phyloP scores from a whole-genome alignment of 2,888 invertebrate genomes.

The Actias luna region DNA sequence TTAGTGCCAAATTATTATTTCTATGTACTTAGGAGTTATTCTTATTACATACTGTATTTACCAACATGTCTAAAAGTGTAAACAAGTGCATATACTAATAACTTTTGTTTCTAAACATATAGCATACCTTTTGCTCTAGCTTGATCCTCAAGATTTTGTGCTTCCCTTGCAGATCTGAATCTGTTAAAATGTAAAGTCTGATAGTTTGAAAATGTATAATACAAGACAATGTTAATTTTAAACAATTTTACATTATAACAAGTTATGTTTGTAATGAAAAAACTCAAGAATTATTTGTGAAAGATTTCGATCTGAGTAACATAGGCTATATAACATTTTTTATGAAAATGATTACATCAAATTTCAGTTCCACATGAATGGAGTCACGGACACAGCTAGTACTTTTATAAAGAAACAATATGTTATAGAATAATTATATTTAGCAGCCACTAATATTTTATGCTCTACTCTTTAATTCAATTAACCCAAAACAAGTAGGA shows the following conservation, averaged over 20 bases:
- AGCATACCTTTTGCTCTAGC: slow-evolving; percentile 85
- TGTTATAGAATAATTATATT: no score
- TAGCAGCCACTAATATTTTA: background rate
- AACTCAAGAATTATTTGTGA: no score
- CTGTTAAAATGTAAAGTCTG: slow-evolving; percentile 54
- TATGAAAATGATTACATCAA: no score
- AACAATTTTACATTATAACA: background rate
- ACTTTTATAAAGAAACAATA: background rate
- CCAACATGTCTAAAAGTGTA: background rate
- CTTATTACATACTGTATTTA: background rate
- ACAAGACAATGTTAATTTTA: background rate
- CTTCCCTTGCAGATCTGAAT: slow-evolving; percentile 94
- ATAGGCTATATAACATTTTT: no score
- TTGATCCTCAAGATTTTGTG: slow-evolving; percentile 87
- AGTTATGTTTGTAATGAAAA: no score
- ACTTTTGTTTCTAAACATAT: background rate
- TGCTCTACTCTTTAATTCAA: background rate
- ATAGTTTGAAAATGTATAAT: background rate
- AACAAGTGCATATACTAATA: background rate
- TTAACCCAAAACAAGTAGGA: background rate
- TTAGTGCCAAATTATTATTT: background rate
- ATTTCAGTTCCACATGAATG: no score
- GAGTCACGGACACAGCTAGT: no score
- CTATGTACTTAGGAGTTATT: background rate
- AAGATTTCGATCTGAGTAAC: no score